Base-by-base conservation (phyloP, 1,140 invertebrate species). In the Andricus grossulariae region DNA sequence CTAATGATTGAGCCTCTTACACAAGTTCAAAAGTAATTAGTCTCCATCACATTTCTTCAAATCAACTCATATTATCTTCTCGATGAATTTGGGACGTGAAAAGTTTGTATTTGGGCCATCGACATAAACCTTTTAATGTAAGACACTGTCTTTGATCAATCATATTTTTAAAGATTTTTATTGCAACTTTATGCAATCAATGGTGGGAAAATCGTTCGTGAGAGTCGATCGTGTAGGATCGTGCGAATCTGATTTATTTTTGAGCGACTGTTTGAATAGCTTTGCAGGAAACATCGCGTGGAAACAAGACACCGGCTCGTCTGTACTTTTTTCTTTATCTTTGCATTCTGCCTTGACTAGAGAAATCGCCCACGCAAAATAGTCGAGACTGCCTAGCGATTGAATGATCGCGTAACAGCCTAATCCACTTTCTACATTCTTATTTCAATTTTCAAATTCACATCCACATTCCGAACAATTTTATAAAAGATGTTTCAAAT, bases 171-270 rank as follows among this genome's bases (percentile, higher is more conserved):
- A 74, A 75, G 13, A 75, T 76, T 72, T 74, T 39, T 25, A 39
- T 49, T 16, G 10, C 13, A 25, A 57, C 71, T 25, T 57, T 39
- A 25, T 66, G 60, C 25, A 73, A 79, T 80, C 79, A 79, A 79
- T 80, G 70, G 51, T 49, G 21, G 25, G 15, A 71, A 75, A 74
- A 72, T 73, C 77, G 75, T 88, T 85, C 87, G 87, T 89, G 87
- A 84, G 84, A 84, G 79, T 80, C 72, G 83, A 83, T 84, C 86
- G 80, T 86, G 80, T 76, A 83, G 54, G 76, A 79, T 77, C 85
- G 86, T 73, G 87, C 83, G 83, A 88, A 88, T 84, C 83, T 86
- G 82, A 88, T 88, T 87, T 85, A 87, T 85, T 88, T 86, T 82
- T 78, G 57, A 76, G 74, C 78, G 77, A 81, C 81, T 77, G 76